Percentiles rank a stretch among this genome's conserved stretches.
phyloP scores from a whole-genome alignment of 2,113 vertebrate species.

The Tinamus guttatus region DNA sequence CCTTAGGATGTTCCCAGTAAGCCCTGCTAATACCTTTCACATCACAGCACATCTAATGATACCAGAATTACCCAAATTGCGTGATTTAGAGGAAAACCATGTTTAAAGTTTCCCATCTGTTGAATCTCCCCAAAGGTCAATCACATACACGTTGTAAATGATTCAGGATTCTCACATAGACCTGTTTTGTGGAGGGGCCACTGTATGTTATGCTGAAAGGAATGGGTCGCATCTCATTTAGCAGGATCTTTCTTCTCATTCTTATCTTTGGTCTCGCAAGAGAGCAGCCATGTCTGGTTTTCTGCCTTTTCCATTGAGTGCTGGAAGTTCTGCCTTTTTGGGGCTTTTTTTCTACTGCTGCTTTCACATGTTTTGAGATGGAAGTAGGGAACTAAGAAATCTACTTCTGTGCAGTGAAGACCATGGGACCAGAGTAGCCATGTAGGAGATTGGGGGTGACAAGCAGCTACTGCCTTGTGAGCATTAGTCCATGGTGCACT shows the following conservation, averaged over 20 bases:
- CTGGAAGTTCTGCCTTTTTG: neutral
- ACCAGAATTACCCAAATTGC: neutral
- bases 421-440: too few relatives aligned
- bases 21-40: neutral
- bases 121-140: neutral
- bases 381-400: neutral
- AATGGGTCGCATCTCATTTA: neutral
- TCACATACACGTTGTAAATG: neutral
- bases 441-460: neutral
- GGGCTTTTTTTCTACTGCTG: neutral
- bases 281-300: neutral
- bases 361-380: neutral
- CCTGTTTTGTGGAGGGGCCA: neutral
- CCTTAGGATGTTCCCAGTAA: neutral
- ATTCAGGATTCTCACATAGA: neutral
- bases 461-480: neutral
- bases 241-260: neutral
- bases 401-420: neutral
- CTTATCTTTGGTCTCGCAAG: neutral
- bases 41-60: too few relatives aligned
- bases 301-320: too few relatives aligned
- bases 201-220: neutral
- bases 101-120: neutral
- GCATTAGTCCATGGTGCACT: neutral
- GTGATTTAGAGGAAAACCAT: neutral